Conservation (phyloP, 2,113 vertebrate species). For the Excalfactoria chinensis region DNA sequence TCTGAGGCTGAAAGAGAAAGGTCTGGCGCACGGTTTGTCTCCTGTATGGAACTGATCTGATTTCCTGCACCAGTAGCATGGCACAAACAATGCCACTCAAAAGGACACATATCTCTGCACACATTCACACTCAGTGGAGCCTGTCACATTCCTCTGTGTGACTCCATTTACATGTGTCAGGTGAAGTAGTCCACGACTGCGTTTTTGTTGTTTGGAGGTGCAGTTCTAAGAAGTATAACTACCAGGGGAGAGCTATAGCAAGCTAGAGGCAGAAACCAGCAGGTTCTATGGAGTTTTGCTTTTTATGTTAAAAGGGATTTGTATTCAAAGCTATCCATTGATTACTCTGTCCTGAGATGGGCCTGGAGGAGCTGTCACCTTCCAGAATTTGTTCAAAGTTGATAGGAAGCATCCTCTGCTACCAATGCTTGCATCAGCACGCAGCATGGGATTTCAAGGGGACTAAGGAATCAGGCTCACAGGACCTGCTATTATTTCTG, state of each 20-base stretch:
- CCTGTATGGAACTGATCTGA: neutral
- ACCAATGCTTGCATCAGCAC: fast-evolving
- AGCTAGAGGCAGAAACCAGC: neutral
- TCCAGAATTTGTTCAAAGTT: neutral
- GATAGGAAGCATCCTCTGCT: neutral
- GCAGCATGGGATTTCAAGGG: neutral
- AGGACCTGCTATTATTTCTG: neutral
- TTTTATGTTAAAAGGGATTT: neutral
- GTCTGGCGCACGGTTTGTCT: neutral
- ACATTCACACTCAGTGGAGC: neutral
- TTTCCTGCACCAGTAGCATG: fast-evolving
- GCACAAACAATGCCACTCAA: neutral
- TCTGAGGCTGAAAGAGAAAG: neutral
- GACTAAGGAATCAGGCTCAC: neutral
- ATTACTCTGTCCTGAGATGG: neutral
- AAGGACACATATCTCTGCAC: neutral
- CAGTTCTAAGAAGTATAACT: neutral
- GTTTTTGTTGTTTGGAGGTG: neutral
- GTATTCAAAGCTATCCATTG: neutral
- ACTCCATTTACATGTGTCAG: fast-evolving
- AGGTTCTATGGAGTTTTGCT: neutral
- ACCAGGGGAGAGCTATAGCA: neutral
- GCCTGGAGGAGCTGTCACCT: neutral
- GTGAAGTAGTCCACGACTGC: neutral
- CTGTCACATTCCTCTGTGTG: neutral